phyloP scores from a whole-genome alignment of 2,888 invertebrate genomes.

The Malthinus seriepunctatus region DNA sequence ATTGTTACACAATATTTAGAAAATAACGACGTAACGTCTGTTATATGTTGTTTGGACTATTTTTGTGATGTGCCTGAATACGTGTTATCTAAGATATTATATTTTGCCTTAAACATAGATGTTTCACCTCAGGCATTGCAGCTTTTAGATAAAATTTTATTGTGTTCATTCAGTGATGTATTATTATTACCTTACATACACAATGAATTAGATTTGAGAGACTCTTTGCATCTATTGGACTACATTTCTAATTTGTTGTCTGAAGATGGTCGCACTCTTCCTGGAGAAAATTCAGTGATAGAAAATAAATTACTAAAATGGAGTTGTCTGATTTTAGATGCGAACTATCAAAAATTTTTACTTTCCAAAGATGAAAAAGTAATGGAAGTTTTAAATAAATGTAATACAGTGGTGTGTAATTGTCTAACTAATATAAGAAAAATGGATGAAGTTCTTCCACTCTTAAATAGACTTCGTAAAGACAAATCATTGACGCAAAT shows the following conservation, averaged over 20 bases:
- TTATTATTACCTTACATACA: constrained; percentile 56
- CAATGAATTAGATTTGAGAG: constrained; percentile 54
- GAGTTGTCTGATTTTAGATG: constrained; percentile 66
- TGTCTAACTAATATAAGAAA: constrained; percentile 53
- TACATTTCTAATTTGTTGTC: constrained; percentile 58
- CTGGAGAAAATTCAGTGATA: constrained; percentile 46
- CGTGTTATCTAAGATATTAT: constrained; percentile 55
- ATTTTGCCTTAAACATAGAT: constrained; percentile 51
- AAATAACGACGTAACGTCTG: constrained; percentile 49
- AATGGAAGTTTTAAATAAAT: constrained; percentile 55
- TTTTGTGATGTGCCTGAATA: constrained; percentile 63
- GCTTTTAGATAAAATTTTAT: constrained; percentile 53
- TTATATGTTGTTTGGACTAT: constrained; percentile 52
- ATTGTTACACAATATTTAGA: constrained; percentile 57
- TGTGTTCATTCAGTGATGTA: constrained; percentile 59
- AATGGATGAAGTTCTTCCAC: constrained; percentile 49
- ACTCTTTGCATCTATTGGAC: constrained; percentile 57
- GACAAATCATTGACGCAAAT: constrained; percentile 42
- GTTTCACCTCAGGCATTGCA: constrained; percentile 19
- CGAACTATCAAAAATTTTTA: constrained; percentile 71
- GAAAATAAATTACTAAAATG: constrained; percentile 66
- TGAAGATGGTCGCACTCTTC: constrained; percentile 47
- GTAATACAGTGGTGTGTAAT: constrained; percentile 54
- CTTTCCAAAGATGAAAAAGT: constrained; percentile 65
- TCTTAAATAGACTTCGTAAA: constrained; percentile 45